Conservation (phyloP, 2,113 vertebrate species). For the Xenus cinereus region DNA sequence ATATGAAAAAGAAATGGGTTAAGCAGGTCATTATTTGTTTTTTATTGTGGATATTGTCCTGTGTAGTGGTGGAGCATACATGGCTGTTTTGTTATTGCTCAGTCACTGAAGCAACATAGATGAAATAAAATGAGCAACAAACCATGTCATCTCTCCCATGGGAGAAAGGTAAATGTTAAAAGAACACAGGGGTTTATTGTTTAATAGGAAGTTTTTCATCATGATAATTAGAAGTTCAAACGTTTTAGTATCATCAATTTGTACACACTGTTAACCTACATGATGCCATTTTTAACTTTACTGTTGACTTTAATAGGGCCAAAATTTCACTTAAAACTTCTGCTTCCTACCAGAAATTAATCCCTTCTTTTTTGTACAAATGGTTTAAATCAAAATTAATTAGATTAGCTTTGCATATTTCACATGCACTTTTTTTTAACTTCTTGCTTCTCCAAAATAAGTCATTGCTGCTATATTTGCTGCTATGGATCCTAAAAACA, state of each 20-base stretch:
- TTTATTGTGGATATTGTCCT: background rate
- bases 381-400: conserved; percentile 1
- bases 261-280: conserved; percentile 35
- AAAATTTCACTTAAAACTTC: conserved; percentile 19
- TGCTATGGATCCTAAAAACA: background rate
- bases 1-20: background rate
- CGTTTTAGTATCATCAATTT: conserved; percentile 45
- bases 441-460: background rate
- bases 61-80: background rate
- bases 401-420: background rate
- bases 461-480: background rate
- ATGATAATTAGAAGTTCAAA: conserved; percentile 61
- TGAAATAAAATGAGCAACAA: conserved; percentile 59
- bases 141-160: conserved; percentile 56
- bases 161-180: conserved; percentile 59
- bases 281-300: background rate
- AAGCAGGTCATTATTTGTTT: background rate
- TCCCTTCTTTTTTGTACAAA: background rate
- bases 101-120: conserved; percentile 40
- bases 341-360: conserved; percentile 20
- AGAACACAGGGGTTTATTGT: conserved; percentile 54
- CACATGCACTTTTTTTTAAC: background rate
- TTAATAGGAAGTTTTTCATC: conserved; percentile 58
- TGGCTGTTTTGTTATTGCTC: conserved; percentile 26
- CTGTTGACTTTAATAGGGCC: conserved; percentile 3